These are phyloP conservation scores for Noctua comes DNA, from an alignment of 2,888 invertebrate genomes.

Conservation along the genomic window DNA sequence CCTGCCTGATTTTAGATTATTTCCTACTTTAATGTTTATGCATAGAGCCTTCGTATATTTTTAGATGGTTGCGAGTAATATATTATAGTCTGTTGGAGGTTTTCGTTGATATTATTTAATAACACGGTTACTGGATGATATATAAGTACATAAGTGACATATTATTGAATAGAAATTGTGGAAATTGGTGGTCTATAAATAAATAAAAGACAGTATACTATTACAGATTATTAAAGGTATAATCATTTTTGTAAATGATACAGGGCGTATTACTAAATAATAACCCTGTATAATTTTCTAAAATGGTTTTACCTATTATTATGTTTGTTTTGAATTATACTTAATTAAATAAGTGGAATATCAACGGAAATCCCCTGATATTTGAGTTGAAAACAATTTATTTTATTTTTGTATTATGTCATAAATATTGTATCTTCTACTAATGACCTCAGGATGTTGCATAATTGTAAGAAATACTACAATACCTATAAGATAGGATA, in stretches of 20 bases:
- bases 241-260: not conserved
- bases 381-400: not conserved
- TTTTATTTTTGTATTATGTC: not conserved
- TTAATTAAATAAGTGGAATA: not conserved
- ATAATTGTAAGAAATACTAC: not conserved
- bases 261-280: not conserved
- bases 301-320: not conserved
- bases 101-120: not conserved
- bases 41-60: slow-evolving; percentile 11
- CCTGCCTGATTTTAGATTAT: not conserved
- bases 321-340: not conserved
- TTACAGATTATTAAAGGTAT: not conserved
- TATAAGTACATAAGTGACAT: slow-evolving; percentile 3
- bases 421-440: not conserved
- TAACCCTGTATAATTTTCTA: slow-evolving; percentile 16
- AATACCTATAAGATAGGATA: not conserved
- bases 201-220: not conserved
- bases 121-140: not conserved
- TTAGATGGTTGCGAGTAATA: not conserved
- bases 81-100: not conserved
- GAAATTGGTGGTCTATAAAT: slow-evolving; percentile 6
- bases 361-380: not conserved
- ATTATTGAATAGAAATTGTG: slow-evolving; percentile 7
- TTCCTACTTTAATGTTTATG: not conserved
- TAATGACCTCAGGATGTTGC: not conserved